Conservation (phyloP, 2,113 vertebrate genomes). For the Galbula dea region DNA sequence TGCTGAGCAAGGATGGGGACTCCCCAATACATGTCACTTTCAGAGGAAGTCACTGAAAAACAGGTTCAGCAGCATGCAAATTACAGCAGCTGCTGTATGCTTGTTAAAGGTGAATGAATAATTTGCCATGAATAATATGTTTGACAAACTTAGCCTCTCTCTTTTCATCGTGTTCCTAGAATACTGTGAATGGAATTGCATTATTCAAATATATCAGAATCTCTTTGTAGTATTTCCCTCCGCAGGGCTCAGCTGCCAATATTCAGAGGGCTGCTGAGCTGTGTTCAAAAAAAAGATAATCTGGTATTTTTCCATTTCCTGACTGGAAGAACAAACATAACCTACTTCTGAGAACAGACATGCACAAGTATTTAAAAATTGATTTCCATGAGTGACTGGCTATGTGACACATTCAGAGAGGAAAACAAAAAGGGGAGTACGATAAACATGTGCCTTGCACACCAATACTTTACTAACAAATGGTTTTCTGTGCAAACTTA, state of each 20-base stretch:
- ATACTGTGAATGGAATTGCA: background rate
- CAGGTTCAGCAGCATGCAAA: background rate
- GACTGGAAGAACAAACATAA: conserved; percentile 10
- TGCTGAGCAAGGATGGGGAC: background rate
- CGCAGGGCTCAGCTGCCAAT: background rate
- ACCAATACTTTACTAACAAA: background rate
- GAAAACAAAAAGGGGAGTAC: background rate
- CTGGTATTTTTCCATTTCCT: background rate
- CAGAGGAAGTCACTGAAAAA: background rate
- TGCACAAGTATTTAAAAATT: conserved; percentile 23
- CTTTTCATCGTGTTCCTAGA: background rate
- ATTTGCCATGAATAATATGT: background rate
- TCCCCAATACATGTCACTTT: background rate
- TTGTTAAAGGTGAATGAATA: background rate
- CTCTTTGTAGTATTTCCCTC: background rate
- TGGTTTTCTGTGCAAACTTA: background rate
- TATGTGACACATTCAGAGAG: background rate
- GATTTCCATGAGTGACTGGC: background rate
- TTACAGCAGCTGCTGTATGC: background rate
- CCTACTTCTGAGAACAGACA: background rate
- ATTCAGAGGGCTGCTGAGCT: background rate
- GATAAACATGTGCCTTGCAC: background rate
- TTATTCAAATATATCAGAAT: background rate
- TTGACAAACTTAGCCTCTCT: background rate
- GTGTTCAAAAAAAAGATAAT: background rate